Evolutionary conservation across 1,140 invertebrate species (phyloP).

Genomic region (Drosophila mayri): DNA sequence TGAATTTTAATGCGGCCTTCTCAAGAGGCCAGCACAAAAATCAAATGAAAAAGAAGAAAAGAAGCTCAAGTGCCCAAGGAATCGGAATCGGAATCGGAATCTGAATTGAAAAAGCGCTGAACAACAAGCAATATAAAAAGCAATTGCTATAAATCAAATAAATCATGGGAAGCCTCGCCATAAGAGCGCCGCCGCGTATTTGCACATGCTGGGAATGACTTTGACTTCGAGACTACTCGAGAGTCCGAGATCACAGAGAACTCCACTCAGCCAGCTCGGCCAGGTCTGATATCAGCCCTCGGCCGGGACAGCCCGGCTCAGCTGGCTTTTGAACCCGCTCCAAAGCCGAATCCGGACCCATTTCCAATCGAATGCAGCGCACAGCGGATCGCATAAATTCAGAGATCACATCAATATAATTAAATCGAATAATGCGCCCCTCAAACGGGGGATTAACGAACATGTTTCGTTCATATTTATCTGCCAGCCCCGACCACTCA

Average conservation of each 20-base stretch:
- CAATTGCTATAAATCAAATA: conserved; percentile 74
- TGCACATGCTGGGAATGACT: conserved; percentile 41
- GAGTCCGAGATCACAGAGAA: conserved; percentile 32
- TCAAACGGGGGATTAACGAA: conserved; percentile 31
- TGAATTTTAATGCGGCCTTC: conserved; percentile 73
- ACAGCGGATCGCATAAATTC: conserved; percentile 25
- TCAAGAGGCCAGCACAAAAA: conserved; percentile 39
- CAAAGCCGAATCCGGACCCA: conserved; percentile 5
- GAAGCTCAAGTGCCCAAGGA: conserved; percentile 42
- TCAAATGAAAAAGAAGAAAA: conserved; percentile 25
- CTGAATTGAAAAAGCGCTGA: conserved; percentile 36
- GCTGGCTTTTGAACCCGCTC: conserved; percentile 30
- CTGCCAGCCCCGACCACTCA: conserved; percentile 21
- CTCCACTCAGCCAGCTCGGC: conserved; percentile 8
- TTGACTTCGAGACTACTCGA: conserved; percentile 33
- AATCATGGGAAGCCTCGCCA: conserved; percentile 42
- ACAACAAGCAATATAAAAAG: conserved; percentile 56
- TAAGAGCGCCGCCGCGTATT: conserved; percentile 27
- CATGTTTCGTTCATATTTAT: conserved; percentile 53
- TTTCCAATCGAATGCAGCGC: conserved; percentile 5
- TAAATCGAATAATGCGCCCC: conserved; percentile 34
- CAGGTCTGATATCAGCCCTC: conserved; percentile 17
- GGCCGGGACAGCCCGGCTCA: conserved; percentile 4
- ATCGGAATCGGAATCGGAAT: conserved; percentile 39
- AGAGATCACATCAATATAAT: conserved; percentile 48